These are phyloP conservation scores for Merops nubicus DNA, from an alignment of 2,113 vertebrate genomes.

Conservation along the genomic window DNA sequence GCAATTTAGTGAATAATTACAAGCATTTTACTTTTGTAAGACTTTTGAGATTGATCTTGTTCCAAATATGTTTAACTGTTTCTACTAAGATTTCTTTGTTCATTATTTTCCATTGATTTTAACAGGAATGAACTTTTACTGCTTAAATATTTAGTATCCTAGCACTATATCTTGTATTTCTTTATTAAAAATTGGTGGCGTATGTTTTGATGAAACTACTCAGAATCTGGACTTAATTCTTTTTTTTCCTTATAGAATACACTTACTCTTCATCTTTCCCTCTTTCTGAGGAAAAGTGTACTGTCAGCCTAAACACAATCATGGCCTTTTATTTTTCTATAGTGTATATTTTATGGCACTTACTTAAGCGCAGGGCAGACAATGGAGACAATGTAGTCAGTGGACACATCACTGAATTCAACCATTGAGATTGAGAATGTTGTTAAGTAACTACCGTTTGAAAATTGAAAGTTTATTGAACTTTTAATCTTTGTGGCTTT, in stretches of 20 bases:
- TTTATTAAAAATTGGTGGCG: accelerated
- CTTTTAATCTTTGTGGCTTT: background rate
- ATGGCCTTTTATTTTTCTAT: background rate
- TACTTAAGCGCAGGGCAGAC: background rate
- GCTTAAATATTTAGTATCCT: background rate
- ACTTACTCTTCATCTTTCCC: background rate
- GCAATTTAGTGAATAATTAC: background rate
- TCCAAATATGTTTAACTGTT: background rate
- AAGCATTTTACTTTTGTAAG: background rate
- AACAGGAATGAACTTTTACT: background rate
- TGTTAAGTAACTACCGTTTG: background rate
- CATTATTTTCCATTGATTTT: background rate
- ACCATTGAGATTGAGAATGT: background rate
- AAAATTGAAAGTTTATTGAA: background rate
- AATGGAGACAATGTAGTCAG: background rate
- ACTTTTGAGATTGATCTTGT: background rate
- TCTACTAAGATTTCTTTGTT: background rate
- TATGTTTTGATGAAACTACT: background rate
- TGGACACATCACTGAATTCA: background rate
- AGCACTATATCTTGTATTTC: background rate
- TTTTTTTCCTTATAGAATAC: background rate
- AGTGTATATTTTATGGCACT: background rate
- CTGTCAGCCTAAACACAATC: background rate
- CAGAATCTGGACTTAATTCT: background rate
- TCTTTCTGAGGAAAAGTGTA: background rate